Conservation (phyloP, 2,888 invertebrate genomes). For the Dynastes maya region DNA sequence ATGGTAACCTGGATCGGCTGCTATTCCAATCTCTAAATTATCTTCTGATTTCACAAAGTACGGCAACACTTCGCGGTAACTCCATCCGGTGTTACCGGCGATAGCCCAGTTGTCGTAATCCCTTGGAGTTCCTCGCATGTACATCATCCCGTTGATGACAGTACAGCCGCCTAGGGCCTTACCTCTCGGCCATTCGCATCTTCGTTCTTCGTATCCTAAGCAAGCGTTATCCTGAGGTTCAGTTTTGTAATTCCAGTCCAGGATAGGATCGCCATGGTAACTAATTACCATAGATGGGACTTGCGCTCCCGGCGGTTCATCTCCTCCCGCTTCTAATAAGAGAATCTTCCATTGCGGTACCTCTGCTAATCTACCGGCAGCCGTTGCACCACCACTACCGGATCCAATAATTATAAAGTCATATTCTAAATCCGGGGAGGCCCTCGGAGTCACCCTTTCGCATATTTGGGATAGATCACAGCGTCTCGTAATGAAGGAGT, state of each 20-base stretch:
- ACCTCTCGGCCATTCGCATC: conserved; percentile 80
- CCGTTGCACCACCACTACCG: conserved; percentile 78
- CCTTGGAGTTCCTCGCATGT: conserved; percentile 81
- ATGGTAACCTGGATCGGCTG: conserved; percentile 77
- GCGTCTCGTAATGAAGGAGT: conserved; percentile 75
- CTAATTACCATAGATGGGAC: conserved; percentile 79
- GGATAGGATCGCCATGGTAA: conserved; percentile 75
- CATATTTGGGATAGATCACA: conserved; percentile 76
- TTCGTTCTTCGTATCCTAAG: conserved; percentile 71
- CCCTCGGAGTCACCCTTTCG: conserved; percentile 72
- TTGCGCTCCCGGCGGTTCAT: conserved; percentile 77
- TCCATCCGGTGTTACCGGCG: conserved; percentile 84
- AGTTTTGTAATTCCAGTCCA: conserved; percentile 81
- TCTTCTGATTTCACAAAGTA: conserved; percentile 81
- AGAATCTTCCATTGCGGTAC: conserved; percentile 74
- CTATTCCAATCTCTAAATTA: conserved; percentile 76
- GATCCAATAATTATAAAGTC: conserved; percentile 81
- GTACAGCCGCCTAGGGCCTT: conserved; percentile 82
- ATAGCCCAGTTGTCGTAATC: conserved; percentile 85
- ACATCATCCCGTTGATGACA: conserved; percentile 89
- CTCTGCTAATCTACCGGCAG: conserved; percentile 79
- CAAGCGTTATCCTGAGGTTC: conserved; percentile 78
- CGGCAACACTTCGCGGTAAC: conserved; percentile 83
- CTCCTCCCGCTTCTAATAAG: conserved; percentile 81
- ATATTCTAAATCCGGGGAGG: conserved; percentile 72